Conservation (phyloP, 2,113 vertebrate species). For the Tursiops truncatus region DNA sequence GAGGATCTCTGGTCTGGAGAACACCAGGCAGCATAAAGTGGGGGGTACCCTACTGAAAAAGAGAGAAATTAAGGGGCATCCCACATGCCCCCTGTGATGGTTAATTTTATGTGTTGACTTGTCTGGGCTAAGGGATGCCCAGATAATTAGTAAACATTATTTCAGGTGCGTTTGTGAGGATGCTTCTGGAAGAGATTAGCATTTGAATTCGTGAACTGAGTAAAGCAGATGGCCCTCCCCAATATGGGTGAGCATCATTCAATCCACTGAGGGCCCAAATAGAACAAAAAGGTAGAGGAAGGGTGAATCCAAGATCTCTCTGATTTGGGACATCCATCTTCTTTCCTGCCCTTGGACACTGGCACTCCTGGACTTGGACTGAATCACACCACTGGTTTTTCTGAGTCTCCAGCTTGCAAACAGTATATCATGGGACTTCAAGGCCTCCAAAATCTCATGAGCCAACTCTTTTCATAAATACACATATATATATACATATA, state of each 20-base stretch:
- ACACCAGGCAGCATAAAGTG: neutral
- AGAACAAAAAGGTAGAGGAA: neutral
- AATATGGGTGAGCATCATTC: neutral
- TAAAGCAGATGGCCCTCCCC: neutral
- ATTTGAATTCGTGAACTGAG: neutral
- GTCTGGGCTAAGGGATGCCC: neutral
- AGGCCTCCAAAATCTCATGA: neutral
- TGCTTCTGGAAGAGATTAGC: neutral
- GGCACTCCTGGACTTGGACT: neutral
- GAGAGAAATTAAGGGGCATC: neutral
- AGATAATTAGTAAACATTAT: neutral
- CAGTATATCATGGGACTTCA: neutral
- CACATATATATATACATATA: neutral
- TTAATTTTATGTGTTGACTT: neutral
- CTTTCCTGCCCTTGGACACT: neutral
- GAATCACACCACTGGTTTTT: neutral
- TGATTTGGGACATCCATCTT: neutral
- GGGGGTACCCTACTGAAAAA: neutral
- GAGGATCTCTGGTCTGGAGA: neutral
- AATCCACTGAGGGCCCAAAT: neutral
- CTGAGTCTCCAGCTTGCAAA: neutral
- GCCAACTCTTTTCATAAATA: neutral
- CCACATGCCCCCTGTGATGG: neutral
- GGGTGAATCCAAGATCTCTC: neutral
- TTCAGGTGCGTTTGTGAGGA: neutral